Evolutionary conservation across 2,797 vertebrate species (phyloP).

Genomic region (Sciurus carolinensis): DNA sequence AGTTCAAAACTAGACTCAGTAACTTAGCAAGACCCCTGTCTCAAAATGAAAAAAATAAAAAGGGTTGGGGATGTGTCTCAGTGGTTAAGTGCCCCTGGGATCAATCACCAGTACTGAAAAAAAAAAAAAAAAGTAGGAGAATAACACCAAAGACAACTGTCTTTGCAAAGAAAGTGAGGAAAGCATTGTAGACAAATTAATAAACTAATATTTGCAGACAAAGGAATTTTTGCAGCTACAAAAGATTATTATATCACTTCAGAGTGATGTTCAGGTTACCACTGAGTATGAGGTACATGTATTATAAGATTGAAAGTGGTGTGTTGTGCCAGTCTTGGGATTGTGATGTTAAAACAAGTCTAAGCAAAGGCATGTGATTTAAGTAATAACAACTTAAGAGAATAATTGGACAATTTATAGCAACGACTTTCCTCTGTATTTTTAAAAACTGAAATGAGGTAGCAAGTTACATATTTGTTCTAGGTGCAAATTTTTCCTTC

Average conservation of each 20-base stretch:
- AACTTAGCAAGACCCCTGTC: too few relatives aligned
- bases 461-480: not conserved
- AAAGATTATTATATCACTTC: not conserved
- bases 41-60: too few relatives aligned
- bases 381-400: not conserved
- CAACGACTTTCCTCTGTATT: not conserved
- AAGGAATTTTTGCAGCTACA: not conserved
- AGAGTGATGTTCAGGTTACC: not conserved
- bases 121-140: not conserved
- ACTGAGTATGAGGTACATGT: not conserved
- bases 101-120: too few relatives aligned
- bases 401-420: not conserved
- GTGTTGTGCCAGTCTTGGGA: not conserved
- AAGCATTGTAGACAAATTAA: not conserved
- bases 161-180: not conserved
- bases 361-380: not conserved
- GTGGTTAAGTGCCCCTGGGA: too few relatives aligned
- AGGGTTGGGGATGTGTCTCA: too few relatives aligned
- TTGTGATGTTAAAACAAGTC: not conserved
- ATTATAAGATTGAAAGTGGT: not conserved
- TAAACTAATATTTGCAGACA: not conserved
- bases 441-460: not conserved
- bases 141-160: not conserved
- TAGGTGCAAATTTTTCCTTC: not conserved
- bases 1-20: too few relatives aligned